phyloP scores from a whole-genome alignment of 2,888 invertebrate genomes.

The Oasisia sp. region DNA sequence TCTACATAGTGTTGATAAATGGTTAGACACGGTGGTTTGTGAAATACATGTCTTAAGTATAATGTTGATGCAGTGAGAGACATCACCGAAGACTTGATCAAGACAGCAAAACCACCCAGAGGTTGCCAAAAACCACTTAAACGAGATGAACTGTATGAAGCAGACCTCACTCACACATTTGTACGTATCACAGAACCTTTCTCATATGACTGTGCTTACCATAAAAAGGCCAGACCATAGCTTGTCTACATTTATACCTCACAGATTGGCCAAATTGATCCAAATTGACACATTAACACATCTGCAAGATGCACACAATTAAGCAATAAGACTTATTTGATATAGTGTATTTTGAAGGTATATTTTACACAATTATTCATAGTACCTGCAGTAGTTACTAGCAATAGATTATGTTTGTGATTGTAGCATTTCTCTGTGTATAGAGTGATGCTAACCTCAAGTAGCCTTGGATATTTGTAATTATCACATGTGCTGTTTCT shows the following conservation, averaged over 20 bases:
- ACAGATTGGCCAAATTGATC: too few relatives aligned
- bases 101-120: not conserved
- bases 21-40: too few relatives aligned
- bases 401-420: too few relatives aligned
- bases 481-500: not conserved
- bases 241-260: not conserved
- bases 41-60: not conserved
- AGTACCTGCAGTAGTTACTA: too few relatives aligned
- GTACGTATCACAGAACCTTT: slow-evolving; percentile 2
- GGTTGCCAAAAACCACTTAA: not conserved
- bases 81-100: not conserved
- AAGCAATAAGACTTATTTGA: not conserved
- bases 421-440: too few relatives aligned
- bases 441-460: too few relatives aligned
- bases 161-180: not conserved
- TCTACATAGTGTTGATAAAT: too few relatives aligned
- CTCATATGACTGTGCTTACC: not conserved
- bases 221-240: not conserved
- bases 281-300: not conserved
- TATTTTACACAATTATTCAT: not conserved
- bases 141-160: not conserved
- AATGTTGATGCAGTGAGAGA: not conserved
- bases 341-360: not conserved
- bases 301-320: not conserved
- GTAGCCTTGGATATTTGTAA: not conserved